These are phyloP conservation scores for Platyscapa corneri DNA, from an alignment of 1,140 invertebrate species.

Conservation along the genomic window DNA sequence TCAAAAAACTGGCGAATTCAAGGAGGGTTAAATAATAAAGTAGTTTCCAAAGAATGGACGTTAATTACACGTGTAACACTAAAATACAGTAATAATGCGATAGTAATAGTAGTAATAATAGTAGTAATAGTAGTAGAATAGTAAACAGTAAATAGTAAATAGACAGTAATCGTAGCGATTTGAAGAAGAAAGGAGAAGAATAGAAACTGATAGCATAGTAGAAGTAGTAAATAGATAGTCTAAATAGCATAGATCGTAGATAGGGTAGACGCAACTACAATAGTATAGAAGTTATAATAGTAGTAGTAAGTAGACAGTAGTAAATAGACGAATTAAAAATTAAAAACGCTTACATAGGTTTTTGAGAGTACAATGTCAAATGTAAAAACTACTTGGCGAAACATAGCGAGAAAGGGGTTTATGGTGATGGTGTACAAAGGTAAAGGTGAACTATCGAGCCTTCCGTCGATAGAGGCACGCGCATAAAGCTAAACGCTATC, in stretches of 20 bases:
- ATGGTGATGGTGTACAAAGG: slow-evolving; percentile 36
- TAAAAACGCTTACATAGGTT: slow-evolving; percentile 51
- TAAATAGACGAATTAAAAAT: slow-evolving; percentile 48
- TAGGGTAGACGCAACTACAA: slow-evolving; percentile 45
- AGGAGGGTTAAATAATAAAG: slow-evolving; percentile 50
- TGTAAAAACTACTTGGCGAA: slow-evolving; percentile 53
- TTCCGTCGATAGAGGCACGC: slow-evolving; percentile 37
- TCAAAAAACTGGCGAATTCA: slow-evolving; percentile 40
- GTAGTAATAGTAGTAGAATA: slow-evolving; percentile 49
- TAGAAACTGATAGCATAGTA: slow-evolving; percentile 54
- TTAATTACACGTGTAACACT: slow-evolving; percentile 48
- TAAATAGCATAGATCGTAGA: slow-evolving; percentile 52
- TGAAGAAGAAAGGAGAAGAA: slow-evolving; percentile 45
- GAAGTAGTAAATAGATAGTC: slow-evolving; percentile 50
- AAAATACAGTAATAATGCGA: slow-evolving; percentile 50
- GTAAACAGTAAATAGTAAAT: slow-evolving; percentile 45
- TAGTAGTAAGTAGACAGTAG: slow-evolving; percentile 42
- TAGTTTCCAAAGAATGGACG: slow-evolving; percentile 39
- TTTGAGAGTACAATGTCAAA: slow-evolving; percentile 52
- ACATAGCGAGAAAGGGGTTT: slow-evolving; percentile 48
- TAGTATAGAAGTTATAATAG: slow-evolving; percentile 40
- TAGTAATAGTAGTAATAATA: slow-evolving; percentile 52
- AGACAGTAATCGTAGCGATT: slow-evolving; percentile 50
- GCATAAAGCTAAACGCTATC: slow-evolving; percentile 43
- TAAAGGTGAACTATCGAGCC: slow-evolving; percentile 24